Base-by-base conservation (phyloP, 1,140 invertebrate genomes). In the Psix sp. region DNA sequence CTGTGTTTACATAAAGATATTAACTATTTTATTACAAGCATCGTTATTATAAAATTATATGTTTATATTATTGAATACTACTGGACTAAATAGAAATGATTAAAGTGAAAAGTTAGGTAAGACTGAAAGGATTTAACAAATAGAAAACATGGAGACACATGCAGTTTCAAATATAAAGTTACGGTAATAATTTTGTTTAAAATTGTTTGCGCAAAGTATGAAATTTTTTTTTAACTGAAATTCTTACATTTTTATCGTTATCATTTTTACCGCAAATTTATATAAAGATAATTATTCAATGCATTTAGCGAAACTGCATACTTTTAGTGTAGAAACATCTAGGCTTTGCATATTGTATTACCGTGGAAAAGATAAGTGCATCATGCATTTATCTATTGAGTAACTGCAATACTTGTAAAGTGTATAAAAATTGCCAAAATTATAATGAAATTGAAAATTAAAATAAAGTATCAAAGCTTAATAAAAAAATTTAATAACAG, bases 1-100 rank as follows among this genome's bases (percentile, higher is more conserved):
- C n/a, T n/a, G 57, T 36, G 42, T 57, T 60, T 31, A 45, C 29
- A 45, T 45, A 18, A 15, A 46, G n/a, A 48, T 52, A 46, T 54
- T 38, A 46, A 57, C 49, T 54, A 65, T 46, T 63, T 14, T 43
- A 43, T 46, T 65, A 46, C 60, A 54, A 54, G 60, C 60, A 54
- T 65, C 54, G 40, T 40, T 52, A 26, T 51, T 43, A 35, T 62
- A n/a, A 36, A 35, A 42, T 42, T 31, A 59, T 21, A 36, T n/a
- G n/a, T n/a, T 59, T 59, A 18, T 36, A 9, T 38, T 7, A 43
- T 24, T 42, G 17, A 51, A 26, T 31, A 51, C 56, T 60, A 60
- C 38, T 43, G 18, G 0, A 24, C 14, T 43, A 46, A 4, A 31
- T 38, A 11, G 5, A 45, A 54, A 9, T 46, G 38, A 46, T 33